Evolutionary conservation across 2,888 invertebrate genomes (phyloP).

Genomic region (Amblyjoppa fuscipennis): DNA sequence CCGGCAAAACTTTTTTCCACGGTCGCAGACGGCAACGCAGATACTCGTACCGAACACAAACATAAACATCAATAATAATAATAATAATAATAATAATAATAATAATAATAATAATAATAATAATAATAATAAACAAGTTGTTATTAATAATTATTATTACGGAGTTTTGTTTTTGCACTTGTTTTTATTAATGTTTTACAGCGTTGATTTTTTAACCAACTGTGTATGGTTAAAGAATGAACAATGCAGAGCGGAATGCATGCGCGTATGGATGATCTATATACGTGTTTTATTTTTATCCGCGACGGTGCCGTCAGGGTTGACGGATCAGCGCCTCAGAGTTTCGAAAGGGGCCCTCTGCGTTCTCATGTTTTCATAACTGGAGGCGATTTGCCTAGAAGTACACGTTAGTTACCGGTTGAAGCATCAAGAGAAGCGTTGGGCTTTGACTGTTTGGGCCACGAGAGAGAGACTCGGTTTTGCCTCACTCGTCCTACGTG

Average conservation of each 20-base stretch:
- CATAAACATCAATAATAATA: neutral
- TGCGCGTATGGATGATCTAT: neutral
- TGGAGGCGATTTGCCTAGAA: slow-evolving; percentile 38
- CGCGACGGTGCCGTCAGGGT: neutral
- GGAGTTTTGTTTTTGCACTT: neutral
- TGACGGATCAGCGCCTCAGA: slow-evolving; percentile 32
- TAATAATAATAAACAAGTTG: too few relatives aligned
- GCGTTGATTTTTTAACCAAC: neutral
- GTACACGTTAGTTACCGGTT: neutral
- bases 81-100: neutral
- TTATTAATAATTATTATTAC: too few relatives aligned
- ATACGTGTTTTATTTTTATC: neutral
- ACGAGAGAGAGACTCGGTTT: neutral
- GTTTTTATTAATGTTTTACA: neutral
- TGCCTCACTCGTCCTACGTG: slow-evolving; percentile 10
- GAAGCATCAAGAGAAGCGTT: neutral
- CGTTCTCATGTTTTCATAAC: slow-evolving; percentile 62
- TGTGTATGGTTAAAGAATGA: neutral
- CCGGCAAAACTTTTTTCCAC: neutral
- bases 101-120: neutral
- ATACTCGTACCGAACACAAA: neutral
- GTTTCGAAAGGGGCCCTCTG: slow-evolving; percentile 60
- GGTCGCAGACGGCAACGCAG: neutral
- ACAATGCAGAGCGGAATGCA: neutral
- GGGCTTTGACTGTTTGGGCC: slow-evolving; percentile 26